These are phyloP conservation scores for Endotricha flammealis DNA, from an alignment of 2,888 invertebrate genomes.

Conservation along the genomic window DNA sequence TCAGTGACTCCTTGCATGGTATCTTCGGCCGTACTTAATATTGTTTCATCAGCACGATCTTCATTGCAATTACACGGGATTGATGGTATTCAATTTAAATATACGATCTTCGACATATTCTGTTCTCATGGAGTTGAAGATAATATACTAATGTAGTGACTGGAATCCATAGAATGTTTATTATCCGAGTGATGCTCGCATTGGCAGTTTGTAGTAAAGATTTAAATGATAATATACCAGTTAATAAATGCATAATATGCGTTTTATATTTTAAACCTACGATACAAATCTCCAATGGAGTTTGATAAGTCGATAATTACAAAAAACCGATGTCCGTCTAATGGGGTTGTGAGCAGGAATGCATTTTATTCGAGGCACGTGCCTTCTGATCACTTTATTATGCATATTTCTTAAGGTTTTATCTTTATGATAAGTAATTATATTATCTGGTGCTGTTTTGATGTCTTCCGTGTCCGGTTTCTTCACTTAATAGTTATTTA, in stretches of 20 bases:
- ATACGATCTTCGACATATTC: neutral
- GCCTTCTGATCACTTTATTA: constrained; percentile 61
- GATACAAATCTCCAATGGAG: constrained; percentile 52
- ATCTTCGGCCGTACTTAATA: constrained; percentile 38
- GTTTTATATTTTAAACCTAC: constrained; percentile 28
- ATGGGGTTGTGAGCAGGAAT: constrained; percentile 41
- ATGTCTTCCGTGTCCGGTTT: constrained; percentile 55
- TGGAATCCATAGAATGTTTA: no score
- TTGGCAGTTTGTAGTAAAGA: neutral
- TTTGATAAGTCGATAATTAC: constrained; percentile 63
- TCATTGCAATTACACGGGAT: constrained; percentile 24
- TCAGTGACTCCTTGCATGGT: constrained; percentile 60
- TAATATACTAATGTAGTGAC: neutral
- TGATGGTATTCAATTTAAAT: constrained; percentile 2
- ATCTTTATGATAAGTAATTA: constrained; percentile 60
- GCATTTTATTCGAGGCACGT: constrained; percentile 56
- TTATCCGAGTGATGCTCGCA: constrained; percentile 1
- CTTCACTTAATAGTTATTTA: constrained; percentile 34
- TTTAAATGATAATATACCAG: constrained; percentile 1
- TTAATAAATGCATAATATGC: constrained; percentile 2
- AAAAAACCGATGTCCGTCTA: constrained; percentile 43
- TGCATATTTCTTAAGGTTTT: constrained; percentile 55
- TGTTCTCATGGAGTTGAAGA: constrained; percentile 3
- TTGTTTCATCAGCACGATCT: constrained; percentile 42
- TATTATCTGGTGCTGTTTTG: constrained; percentile 49